phyloP scores from a whole-genome alignment of 2,113 vertebrate genomes.

The Brachionichthys hirsutus region DNA sequence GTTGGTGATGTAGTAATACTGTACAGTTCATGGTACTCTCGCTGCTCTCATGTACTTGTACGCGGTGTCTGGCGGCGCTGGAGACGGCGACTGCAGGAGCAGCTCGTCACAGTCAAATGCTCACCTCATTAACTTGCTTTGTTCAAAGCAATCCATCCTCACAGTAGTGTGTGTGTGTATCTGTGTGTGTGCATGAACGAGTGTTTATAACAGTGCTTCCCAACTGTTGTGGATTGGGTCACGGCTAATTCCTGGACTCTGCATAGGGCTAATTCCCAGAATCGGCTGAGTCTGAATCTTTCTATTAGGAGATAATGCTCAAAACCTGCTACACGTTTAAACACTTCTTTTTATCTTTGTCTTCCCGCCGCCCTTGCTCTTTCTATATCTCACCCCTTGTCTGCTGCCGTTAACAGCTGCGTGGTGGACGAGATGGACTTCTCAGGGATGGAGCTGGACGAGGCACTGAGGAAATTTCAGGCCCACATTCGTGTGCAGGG shows the following conservation, averaged over 20 bases:
- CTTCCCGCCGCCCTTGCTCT: background rate
- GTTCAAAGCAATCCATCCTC: slow-evolving; percentile 47
- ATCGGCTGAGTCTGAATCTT: background rate
- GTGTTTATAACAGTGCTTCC: slow-evolving; percentile 2
- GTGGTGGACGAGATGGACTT: slow-evolving; percentile 99
- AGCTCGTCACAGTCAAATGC: slow-evolving; percentile 55
- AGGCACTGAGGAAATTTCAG: slow-evolving; percentile 97
- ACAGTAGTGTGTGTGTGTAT: slow-evolving; percentile 8
- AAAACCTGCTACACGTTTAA: no score
- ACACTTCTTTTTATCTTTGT: no score
- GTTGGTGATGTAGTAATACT: background rate
- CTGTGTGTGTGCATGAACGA: slow-evolving; percentile 7
- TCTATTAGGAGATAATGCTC: no score
- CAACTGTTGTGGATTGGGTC: no score
- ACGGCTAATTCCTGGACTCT: slow-evolving; percentile 38
- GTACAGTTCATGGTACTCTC: background rate
- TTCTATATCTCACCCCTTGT: background rate
- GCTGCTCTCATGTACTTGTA: background rate
- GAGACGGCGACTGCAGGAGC: slow-evolving; percentile 51
- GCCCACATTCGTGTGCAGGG: slow-evolving; percentile 97
- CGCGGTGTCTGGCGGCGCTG: slow-evolving; percentile 14
- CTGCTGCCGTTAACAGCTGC: slow-evolving; percentile 76
- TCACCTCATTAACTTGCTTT: slow-evolving; percentile 58
- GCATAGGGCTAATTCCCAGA: slow-evolving; percentile 46
- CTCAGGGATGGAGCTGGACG: slow-evolving; percentile 95